Base-by-base conservation (phyloP, 2,797 vertebrate genomes). In the Pseudotriccus pelzelni region DNA sequence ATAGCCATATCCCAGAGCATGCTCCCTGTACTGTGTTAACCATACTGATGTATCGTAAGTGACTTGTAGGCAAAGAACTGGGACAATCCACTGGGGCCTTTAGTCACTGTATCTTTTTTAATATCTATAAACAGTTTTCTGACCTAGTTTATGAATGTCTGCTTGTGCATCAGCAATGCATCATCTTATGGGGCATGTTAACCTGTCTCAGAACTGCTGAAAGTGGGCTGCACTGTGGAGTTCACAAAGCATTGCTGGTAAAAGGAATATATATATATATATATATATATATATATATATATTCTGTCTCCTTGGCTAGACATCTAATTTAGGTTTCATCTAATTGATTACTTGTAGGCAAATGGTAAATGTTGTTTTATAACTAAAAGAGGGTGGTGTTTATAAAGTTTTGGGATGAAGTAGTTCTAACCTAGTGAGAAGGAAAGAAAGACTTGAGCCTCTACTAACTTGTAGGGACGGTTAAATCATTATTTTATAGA, bases 91-190 rank as follows among this genome's bases (percentile, higher is more conserved):
- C 37, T 83, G 66, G 52, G 46, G 59, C 76, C 20, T 85, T 75
- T 58, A 68, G 46, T 87, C 50, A 77, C 53, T 75, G 64, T 67
- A 72, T 93, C 75, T 92, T 96, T 78, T 93, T 81, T 82, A 89
- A 60, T 72, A 68, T 27, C 19, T 84, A 39, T 72, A 43, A 95
- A 75, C 63, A 78, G 23, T 62, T 78, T 82, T 84, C 41, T 53
- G 82, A 83, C n/a, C 53, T 93, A 84, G 24, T 89, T 94, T 90
- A 32, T 84, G 47, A 22, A 83, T 85, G 17, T 74, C 69, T 75
- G 24, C 28, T 55, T 91, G 17, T 28, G 27, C 74, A 63, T 55
- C 69, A 82, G 47, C 82, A 84, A 23, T 55, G 14, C 74, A 63
- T 50, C 10, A 34, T 84, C 8, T 30, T 62, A 32, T 1, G 3